These are phyloP conservation scores for Mus minutoides DNA, from an alignment of 2,797 vertebrate species.

Conservation along the genomic window DNA sequence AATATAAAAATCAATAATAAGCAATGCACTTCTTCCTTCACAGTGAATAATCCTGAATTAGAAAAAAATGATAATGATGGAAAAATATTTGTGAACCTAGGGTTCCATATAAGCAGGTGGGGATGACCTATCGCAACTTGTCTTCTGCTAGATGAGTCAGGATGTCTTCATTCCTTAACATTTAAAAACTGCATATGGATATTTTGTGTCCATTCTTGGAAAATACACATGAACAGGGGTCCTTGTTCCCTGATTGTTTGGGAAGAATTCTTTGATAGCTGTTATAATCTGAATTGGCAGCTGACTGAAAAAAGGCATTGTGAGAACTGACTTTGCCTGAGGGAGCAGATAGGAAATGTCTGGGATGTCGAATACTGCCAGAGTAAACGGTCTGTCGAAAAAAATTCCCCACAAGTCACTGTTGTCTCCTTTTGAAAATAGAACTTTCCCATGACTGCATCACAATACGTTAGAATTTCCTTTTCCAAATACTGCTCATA, in stretches of 20 bases:
- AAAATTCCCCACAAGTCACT: background rate
- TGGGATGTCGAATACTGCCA: background rate
- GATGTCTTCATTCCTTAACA: background rate
- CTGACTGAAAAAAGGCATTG: background rate
- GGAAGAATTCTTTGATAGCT: constrained; percentile 14
- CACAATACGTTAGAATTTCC: background rate
- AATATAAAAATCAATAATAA: background rate
- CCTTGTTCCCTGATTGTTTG: background rate
- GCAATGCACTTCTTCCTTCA: background rate
- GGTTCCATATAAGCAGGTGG: background rate
- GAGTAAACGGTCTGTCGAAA: background rate
- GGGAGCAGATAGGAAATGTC: background rate
- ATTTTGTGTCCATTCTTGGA: background rate
- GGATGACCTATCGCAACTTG: background rate
- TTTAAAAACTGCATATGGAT: background rate
- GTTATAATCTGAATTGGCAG: background rate
- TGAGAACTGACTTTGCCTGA: background rate
- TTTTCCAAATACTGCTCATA: background rate
- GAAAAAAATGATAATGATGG: background rate
- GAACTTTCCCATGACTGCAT: constrained; percentile 50
- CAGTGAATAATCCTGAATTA: background rate
- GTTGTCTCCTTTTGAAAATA: background rate
- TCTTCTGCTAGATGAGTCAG: background rate
- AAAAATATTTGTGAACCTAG: constrained; percentile 13
- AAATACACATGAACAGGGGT: background rate